These are phyloP conservation scores for Achroia grisella DNA, from an alignment of 1,140 invertebrate genomes.

Conservation along the genomic window DNA sequence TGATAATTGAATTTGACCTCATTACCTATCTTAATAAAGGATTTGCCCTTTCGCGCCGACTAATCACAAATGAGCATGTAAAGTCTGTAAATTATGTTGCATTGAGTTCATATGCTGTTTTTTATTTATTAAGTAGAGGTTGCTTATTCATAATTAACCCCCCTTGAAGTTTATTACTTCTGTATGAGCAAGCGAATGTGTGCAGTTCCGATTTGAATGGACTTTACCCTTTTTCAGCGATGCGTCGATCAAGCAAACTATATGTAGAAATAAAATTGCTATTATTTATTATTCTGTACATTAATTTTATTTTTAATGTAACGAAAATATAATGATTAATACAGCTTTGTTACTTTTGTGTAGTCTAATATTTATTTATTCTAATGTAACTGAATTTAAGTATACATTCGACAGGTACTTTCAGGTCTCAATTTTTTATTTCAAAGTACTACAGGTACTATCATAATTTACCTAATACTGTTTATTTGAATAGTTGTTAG, in stretches of 20 bases:
- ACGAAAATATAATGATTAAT: too few species aligned
- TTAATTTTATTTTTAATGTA: too few species aligned
- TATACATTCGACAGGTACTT: too few species aligned
- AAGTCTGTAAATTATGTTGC: constrained; percentile 71
- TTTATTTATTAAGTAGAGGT: constrained; percentile 60
- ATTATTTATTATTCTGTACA: too few species aligned
- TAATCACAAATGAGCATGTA: constrained; percentile 73
- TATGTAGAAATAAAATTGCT: constrained; percentile 9
- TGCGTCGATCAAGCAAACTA: constrained; percentile 29
- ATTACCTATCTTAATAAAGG: constrained; percentile 74
- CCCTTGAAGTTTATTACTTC: constrained; percentile 69
- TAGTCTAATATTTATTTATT: too few species aligned
- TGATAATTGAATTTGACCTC: constrained; percentile 59
- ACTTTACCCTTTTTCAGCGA: constrained; percentile 23
- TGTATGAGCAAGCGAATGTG: constrained; percentile 56
- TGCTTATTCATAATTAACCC: constrained; percentile 72
- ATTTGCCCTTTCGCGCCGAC: constrained; percentile 73
- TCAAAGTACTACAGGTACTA: too few species aligned
- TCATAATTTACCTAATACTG: too few species aligned
- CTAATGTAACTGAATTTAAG: too few species aligned
- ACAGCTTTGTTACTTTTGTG: too few species aligned
- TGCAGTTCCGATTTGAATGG: constrained; percentile 49
- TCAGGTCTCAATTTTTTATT: too few species aligned
- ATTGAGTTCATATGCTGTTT: constrained; percentile 65
- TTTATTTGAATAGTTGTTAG: too few species aligned